Base-by-base conservation (phyloP, 2,888 invertebrate genomes). In the Meiosimyza platycephala region DNA sequence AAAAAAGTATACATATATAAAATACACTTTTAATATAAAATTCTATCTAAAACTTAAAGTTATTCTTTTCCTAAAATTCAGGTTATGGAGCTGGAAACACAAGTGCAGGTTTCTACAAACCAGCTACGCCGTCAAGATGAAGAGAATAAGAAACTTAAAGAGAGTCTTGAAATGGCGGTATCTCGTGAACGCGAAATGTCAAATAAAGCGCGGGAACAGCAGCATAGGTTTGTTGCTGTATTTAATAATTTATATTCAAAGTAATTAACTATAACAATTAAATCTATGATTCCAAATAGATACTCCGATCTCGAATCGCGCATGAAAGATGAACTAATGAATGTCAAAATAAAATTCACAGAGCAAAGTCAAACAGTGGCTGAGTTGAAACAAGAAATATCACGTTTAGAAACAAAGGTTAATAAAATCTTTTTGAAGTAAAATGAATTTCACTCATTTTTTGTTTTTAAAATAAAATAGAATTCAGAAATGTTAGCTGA, bases 31-130 rank as follows among this genome's bases (percentile, higher is more conserved):
- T n/a, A n/a, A n/a, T n/a, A n/a, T n/a, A n/a, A n/a, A n/a, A n/a
- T n/a, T n/a, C n/a, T n/a, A n/a, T n/a, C n/a, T n/a, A n/a, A n/a
- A n/a, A n/a, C n/a, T n/a, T n/a, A n/a, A n/a, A n/a, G n/a, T n/a
- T 52, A n/a, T 52, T 0, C 0, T 52, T 3, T n/a, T 52, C 54
- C 18, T 54, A 6, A 1, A 40, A 74, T 74, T 12, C 76, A 92
- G 91, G 92, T 93, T 0, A 95, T 98, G 98, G 98, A 99, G 87
- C 89, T 98, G 65, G 98, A 98, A 87, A 97, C 98, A 2, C 98
- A 97, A 85, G 95, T 95, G 60, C 95, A 95, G 85, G 95, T 96
- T 1, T 94, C 95, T 75, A 94, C 95, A 33, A 96, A 96, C 87
- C 95, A 95, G 85, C 87, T 95, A 76, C 90, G 94, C 54, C 90